Base-by-base conservation (phyloP, 23 tunicate species). In the Halocynthia aurantium region DNA sequence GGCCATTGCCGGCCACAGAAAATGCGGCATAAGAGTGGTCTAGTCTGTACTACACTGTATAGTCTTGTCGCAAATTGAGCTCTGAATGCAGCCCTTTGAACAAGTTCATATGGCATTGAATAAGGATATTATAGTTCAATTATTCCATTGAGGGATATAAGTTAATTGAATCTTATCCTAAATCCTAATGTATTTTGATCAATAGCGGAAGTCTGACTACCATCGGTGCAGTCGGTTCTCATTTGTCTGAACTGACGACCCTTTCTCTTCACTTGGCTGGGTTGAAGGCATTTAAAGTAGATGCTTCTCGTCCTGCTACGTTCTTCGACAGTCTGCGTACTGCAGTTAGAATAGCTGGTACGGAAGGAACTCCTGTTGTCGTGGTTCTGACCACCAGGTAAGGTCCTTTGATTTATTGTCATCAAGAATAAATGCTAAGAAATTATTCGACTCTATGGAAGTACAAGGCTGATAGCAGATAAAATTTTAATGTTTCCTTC, bases 261-360 rank as follows among this genome's bases (percentile, higher is more conserved):
- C 86, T 85, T 31, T 84, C 90, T 5, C 87, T 90, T 6, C 97
- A 90, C 77, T 80, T 90, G 53, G 86, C 97, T 20, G 97, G 78
- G 22, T 69, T 90, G 6, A 90, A 87, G 52, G 90, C 87, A 19
- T 72, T 81, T 53, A 56, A 67, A 63, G 87, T 90, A 68, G 97
- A 90, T 53, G 79, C 97, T 10, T 81, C 97, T n/a, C 76, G 90
- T 10, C 90, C 86, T 52, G 83, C 97, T 52, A 76, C 97, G 22
- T 85, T 90, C 76, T 85, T 90, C 60, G 90, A 90, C 81, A 90
- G 97, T 73, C 85, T 90, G 50, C 77, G 97, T 18, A 80, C 90
- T 31, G 97, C 90, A 20, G 88, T 90, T 7, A 61, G 97, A 52
- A 84, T 90, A 6, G 97, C 97, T 51, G 97, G 97, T 15, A 90